Percentiles rank a stretch among this genome's conserved stretches.
Conservation (phyloP, 2,113 vertebrate genomes). For the Gymnocephalus cernua region DNA sequence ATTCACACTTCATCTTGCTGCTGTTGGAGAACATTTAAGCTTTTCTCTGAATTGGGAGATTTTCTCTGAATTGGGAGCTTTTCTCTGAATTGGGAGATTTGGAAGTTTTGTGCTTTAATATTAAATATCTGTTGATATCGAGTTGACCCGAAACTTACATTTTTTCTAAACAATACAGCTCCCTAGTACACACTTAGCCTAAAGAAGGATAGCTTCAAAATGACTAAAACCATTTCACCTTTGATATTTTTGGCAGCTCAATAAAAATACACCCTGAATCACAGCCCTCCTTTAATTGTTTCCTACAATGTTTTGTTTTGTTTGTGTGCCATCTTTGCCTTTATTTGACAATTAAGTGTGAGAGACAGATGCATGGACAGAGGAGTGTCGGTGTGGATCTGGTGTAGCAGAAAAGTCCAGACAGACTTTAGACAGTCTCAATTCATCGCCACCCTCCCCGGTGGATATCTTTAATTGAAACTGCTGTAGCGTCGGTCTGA, state of each 20-base stretch:
- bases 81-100: constrained; percentile 7
- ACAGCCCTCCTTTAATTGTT: not conserved
- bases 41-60: constrained; percentile 19
- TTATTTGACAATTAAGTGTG: not conserved
- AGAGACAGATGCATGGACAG: not conserved
- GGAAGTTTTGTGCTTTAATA: constrained; percentile 1
- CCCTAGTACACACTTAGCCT: not conserved
- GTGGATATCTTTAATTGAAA: constrained; percentile 19
- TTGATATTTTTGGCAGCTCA: not conserved
- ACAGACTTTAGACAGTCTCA: constrained; percentile 2
- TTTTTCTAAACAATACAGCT: not conserved
- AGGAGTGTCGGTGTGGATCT: not conserved
- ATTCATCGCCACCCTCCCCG: constrained; percentile 13
- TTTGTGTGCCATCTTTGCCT: not conserved
- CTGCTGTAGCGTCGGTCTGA: not conserved
- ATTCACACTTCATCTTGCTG: constrained; percentile 9
- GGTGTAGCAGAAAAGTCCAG: constrained; percentile 16
- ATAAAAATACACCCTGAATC: not conserved
- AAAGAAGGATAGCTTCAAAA: not conserved
- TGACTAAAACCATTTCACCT: not conserved
- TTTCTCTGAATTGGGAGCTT: constrained; percentile 19
- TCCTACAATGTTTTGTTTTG: not conserved
- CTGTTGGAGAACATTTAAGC: constrained; percentile 5
- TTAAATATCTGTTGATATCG: not conserved
- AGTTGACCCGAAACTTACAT: not conserved